Conservation (phyloP, 2,797 vertebrate genomes). For the Urosaurus nigricauda region DNA sequence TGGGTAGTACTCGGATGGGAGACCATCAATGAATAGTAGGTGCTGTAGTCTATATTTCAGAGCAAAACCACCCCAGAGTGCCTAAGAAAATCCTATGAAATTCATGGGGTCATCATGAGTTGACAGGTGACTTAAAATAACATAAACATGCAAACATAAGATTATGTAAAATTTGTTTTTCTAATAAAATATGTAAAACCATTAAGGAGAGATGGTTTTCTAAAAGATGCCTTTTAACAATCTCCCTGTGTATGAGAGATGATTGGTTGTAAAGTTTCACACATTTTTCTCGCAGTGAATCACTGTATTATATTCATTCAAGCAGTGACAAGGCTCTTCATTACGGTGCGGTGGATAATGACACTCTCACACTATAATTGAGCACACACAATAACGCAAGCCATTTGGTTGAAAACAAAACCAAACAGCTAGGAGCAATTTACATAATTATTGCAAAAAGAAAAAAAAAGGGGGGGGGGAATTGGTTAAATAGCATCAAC, state of each 20-base stretch:
- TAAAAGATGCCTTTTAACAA: background rate
- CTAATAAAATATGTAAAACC: background rate
- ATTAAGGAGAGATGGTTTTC: conserved; percentile 11
- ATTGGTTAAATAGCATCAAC: conserved; percentile 6
- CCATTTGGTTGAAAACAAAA: conserved; percentile 35
- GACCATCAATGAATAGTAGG: too few relatives aligned
- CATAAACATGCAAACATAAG: too few relatives aligned
- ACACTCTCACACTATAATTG: conserved; percentile 17
- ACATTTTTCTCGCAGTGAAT: conserved; percentile 29
- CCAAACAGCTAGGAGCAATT: conserved; percentile 2
- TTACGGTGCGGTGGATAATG: conserved; percentile 22
- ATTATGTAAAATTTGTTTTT: background rate
- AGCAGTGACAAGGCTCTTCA: background rate
- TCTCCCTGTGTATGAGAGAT: background rate
- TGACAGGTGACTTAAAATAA: too few relatives aligned
- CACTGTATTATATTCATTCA: conserved; percentile 4
- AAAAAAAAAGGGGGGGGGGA: background rate
- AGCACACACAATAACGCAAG: conserved; percentile 27
- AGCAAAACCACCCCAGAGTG: too few relatives aligned
- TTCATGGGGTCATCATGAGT: too few relatives aligned
- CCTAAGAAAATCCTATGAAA: too few relatives aligned
- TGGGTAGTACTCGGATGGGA: too few relatives aligned
- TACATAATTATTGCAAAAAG: conserved; percentile 21
- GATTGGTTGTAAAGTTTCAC: conserved; percentile 11
- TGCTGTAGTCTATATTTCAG: too few relatives aligned